Conservation (phyloP, 2,797 vertebrate species). For the Poecile montanus region DNA sequence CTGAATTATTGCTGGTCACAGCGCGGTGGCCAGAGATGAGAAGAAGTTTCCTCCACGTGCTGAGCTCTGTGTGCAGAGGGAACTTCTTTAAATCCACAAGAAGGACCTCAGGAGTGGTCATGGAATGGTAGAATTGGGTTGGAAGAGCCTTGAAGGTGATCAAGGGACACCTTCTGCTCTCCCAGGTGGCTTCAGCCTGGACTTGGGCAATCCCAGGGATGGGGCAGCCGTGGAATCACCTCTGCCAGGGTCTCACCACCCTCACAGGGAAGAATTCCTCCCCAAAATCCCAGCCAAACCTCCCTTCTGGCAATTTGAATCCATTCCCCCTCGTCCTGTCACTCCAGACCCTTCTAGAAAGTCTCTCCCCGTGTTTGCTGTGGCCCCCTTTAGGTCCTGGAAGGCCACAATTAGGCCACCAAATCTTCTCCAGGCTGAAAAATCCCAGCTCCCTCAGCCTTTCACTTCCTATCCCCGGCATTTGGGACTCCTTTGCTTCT, state of each 20-base stretch:
- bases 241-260: background rate
- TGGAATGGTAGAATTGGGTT: no score
- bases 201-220: background rate
- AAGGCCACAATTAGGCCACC: background rate
- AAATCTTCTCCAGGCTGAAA: background rate
- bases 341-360: background rate
- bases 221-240: background rate
- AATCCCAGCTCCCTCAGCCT: background rate
- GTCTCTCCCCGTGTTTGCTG: rapidly evolving
- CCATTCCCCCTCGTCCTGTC: background rate
- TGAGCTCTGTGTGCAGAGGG: no score
- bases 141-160: background rate
- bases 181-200: background rate
- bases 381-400: background rate
- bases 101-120: no score
- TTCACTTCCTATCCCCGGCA: rapidly evolving
- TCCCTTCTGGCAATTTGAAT: no score
- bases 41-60: background rate
- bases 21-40: rapidly evolving
- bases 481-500: background rate
- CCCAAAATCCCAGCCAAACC: background rate
- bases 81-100: background rate
- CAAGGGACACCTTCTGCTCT: no score
- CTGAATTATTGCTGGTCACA: background rate
- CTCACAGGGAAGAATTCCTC: background rate